These are phyloP conservation scores for Rotaria sp. DNA, from an alignment of 2,888 invertebrate genomes.

Conservation along the genomic window DNA sequence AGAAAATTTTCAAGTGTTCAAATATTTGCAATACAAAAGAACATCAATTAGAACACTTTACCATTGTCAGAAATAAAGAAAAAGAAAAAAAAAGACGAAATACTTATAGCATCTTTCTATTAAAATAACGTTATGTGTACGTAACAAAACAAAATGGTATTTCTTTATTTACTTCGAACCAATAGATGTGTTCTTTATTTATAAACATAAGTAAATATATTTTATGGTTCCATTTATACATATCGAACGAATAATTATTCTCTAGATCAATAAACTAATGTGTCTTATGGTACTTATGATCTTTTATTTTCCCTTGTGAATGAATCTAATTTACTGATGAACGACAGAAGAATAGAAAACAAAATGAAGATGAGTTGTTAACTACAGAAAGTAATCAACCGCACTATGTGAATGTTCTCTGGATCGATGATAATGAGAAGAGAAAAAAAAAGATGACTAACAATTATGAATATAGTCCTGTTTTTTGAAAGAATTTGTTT, in stretches of 20 bases:
- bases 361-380: background rate
- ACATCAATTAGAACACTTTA: slow-evolving; percentile 5
- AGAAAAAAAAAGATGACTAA: too few relatives aligned
- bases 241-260: background rate
- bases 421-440: background rate
- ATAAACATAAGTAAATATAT: background rate
- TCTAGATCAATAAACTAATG: background rate
- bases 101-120: too few relatives aligned
- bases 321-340: background rate
- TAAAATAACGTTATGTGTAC: too few relatives aligned
- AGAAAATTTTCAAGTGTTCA: background rate
- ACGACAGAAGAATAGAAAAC: background rate
- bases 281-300: background rate
- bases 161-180: too few relatives aligned
- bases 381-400: background rate
- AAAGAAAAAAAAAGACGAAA: too few relatives aligned
- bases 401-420: too few relatives aligned
- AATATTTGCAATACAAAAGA: background rate
- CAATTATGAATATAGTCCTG: background rate
- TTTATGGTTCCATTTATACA: background rate
- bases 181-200: background rate
- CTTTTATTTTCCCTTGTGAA: background rate
- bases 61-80: background rate
- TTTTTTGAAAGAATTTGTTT: background rate
- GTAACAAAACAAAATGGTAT: too few relatives aligned